These are phyloP conservation scores for Adela reaumurella DNA, from an alignment of 2,888 invertebrate genomes.

Conservation along the genomic window DNA sequence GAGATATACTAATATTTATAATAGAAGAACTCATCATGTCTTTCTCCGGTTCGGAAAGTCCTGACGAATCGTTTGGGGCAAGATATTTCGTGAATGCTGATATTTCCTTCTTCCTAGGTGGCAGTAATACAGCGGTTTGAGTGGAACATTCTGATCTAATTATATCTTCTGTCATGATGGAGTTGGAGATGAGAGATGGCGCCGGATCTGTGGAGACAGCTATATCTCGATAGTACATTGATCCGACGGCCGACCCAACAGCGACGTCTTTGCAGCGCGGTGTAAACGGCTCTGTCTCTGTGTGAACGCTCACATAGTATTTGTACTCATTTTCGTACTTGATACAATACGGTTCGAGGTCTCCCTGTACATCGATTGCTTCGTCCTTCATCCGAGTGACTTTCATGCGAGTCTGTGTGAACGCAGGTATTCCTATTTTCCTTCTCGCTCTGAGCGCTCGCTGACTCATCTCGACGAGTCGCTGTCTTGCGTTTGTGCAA, in stretches of 20 bases:
- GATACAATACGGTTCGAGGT: conserved; percentile 38
- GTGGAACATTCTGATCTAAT: conserved; percentile 25
- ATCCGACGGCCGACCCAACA: conserved; percentile 32
- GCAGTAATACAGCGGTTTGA: conserved; percentile 32
- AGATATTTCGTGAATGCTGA: conserved; percentile 20
- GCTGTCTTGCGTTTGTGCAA: conserved; percentile 56
- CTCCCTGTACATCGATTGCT: conserved; percentile 50
- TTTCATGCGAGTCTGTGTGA: conserved; percentile 56
- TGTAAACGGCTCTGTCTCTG: conserved; percentile 41
- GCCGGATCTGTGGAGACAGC: conserved; percentile 30
- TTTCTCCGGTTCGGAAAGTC: conserved; percentile 9
- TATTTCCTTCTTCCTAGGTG: conserved; percentile 30
- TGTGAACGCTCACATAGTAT: conserved; percentile 29
- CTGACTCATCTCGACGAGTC: conserved; percentile 56
- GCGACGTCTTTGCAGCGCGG: conserved; percentile 46
- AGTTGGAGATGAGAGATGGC: conserved; percentile 28
- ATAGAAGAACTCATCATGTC: conserved; percentile 38
- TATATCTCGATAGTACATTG: conserved; percentile 26
- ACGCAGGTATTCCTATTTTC: conserved; percentile 46
- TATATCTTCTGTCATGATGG: conserved; percentile 34
- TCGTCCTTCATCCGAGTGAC: conserved; percentile 55
- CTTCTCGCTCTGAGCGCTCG: conserved; percentile 53
- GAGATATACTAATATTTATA: conserved; percentile 60
- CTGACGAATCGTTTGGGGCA: neutral
- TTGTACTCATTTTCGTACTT: conserved; percentile 26